A percentile compares a stretch with the other conserved stretches of the same genome.
Evolutionary conservation across 2,113 vertebrate species (phyloP).

Genomic region (Bothrops jararaca): DNA sequence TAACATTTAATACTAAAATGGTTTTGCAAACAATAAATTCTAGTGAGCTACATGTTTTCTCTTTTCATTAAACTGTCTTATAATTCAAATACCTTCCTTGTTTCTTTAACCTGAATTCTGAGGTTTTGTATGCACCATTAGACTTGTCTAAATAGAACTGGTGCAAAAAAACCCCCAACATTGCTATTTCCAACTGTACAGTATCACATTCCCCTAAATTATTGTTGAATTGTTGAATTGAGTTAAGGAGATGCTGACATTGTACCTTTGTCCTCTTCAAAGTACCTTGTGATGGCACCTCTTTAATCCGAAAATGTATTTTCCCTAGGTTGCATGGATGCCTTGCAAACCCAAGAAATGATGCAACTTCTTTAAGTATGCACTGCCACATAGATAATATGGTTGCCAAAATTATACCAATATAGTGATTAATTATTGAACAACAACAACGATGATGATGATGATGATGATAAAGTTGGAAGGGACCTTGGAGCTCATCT

Average conservation of each 20-base stretch:
- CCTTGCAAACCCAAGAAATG: not conserved
- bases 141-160: conserved; percentile 19
- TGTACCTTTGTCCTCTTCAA: not conserved
- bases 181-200: not conserved
- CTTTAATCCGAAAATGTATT: not conserved
- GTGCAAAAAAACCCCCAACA: not conserved
- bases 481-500: no score
- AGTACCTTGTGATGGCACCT: not conserved
- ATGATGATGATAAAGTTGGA: no score
- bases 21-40: not conserved
- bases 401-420: not conserved
- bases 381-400: not conserved
- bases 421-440: not conserved
- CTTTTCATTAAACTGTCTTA: conserved; percentile 22
- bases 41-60: not conserved
- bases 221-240: not conserved
- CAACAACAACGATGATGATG: no score
- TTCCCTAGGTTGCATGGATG: not conserved
- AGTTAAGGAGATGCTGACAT: not conserved
- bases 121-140: conserved; percentile 34
- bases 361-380: not conserved
- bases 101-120: not conserved
- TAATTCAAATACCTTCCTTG: not conserved
- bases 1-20: not conserved
- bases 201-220: not conserved